phyloP scores from a whole-genome alignment of 1,140 invertebrate genomes.

The Heterodera schachtii region DNA sequence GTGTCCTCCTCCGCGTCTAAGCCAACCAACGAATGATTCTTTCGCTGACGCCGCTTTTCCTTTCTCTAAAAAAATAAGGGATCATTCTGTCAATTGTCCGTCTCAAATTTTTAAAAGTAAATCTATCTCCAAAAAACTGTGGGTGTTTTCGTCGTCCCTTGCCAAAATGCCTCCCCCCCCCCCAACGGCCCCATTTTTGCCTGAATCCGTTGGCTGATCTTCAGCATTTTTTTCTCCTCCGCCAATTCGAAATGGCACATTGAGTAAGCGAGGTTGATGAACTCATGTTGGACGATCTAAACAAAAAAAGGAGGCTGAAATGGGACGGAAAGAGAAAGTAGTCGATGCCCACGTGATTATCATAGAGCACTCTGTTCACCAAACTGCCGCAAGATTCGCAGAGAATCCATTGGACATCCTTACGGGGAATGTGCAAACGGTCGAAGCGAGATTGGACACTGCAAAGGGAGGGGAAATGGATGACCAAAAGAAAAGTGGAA shows the following conservation, averaged over 20 bases:
- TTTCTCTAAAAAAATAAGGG: neutral
- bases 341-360: constrained; percentile 5
- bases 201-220: neutral
- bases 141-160: too few relatives aligned
- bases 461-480: neutral
- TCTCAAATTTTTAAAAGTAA: too few relatives aligned
- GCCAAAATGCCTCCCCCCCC: too few relatives aligned
- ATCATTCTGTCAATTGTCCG: too few relatives aligned
- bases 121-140: too few relatives aligned
- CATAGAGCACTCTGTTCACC: constrained; percentile 10
- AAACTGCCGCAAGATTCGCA: constrained; percentile 17
- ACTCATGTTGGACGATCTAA: neutral
- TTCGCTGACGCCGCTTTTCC: neutral
- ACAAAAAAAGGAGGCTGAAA: neutral
- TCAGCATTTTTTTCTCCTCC: neutral
- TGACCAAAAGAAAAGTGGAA: neutral
- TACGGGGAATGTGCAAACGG: constrained; percentile 6
- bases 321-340: too few relatives aligned
- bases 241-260: neutral
- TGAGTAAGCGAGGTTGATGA: neutral
- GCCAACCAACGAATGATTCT: neutral
- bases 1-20: neutral
- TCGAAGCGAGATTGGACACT: constrained; percentile 21
- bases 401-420: constrained; percentile 20
- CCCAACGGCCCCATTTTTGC: too few relatives aligned